These are phyloP conservation scores for Drosophila formosana DNA, from an alignment of 2,888 invertebrate genomes.

Conservation along the genomic window DNA sequence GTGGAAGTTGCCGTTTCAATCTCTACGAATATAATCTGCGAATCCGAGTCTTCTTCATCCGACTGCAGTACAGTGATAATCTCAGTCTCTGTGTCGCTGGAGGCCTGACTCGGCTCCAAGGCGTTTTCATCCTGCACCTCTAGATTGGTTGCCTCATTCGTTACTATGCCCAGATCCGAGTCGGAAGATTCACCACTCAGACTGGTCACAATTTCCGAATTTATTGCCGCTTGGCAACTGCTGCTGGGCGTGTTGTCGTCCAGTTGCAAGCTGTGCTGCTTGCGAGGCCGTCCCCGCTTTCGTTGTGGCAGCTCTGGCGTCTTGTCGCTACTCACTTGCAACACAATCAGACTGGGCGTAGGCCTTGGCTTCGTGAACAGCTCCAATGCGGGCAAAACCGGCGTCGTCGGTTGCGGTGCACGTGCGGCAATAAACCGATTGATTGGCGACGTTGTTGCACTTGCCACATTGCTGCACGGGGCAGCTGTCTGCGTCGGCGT, in stretches of 20 bases:
- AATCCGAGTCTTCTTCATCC: slow-evolving; percentile 44
- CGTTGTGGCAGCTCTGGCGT: slow-evolving; percentile 29
- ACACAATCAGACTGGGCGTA: slow-evolving; percentile 75
- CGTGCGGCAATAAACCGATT: slow-evolving; percentile 32
- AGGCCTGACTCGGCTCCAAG: slow-evolving; percentile 11
- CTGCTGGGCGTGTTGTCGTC: not conserved
- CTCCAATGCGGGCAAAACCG: slow-evolving; percentile 31
- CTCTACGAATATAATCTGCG: slow-evolving; percentile 50
- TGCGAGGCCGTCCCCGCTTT: slow-evolving; percentile 74
- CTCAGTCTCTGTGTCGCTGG: slow-evolving; percentile 27
- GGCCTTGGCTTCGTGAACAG: slow-evolving; percentile 69
- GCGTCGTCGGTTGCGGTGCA: slow-evolving; percentile 10
- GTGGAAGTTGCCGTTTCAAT: slow-evolving; percentile 29
- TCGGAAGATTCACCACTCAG: slow-evolving; percentile 44
- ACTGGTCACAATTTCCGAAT: slow-evolving; percentile 43
- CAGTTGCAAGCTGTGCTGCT: slow-evolving; percentile 14
- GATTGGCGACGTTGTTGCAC: not conserved
- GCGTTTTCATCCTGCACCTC: slow-evolving; percentile 8
- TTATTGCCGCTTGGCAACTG: slow-evolving; percentile 27
- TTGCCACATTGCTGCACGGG: slow-evolving; percentile 6
- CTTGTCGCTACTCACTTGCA: slow-evolving; percentile 76
- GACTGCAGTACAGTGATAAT: slow-evolving; percentile 39
- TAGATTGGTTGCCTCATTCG: slow-evolving; percentile 2
- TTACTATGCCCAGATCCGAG: slow-evolving; percentile 26
- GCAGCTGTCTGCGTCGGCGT: slow-evolving; percentile 2